A percentile compares a stretch with the other conserved stretches of the same genome.
Conservation (phyloP, 2,113 vertebrate species). For the Cyanoderma ruficeps region DNA sequence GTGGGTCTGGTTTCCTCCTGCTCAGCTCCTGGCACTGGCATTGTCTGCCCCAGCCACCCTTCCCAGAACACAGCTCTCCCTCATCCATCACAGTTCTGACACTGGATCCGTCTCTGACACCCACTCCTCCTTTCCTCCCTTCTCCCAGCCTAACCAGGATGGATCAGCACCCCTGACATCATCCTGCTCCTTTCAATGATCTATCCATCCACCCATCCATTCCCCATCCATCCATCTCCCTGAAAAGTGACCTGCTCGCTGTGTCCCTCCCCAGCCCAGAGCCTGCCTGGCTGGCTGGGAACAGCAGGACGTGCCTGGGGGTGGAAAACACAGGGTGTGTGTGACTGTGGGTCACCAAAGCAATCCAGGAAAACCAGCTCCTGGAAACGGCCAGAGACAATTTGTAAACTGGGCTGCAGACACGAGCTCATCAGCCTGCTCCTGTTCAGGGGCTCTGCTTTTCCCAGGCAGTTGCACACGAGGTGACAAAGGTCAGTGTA, state of each 20-base stretch:
- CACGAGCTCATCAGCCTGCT: neutral
- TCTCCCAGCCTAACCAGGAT: neutral
- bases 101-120: neutral
- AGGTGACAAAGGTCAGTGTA: neutral
- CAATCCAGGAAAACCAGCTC: neutral
- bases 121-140: neutral
- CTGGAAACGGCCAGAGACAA: neutral
- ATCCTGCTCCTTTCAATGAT: neutral
- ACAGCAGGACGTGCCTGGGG: neutral
- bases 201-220: neutral
- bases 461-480: neutral
- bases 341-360: neutral
- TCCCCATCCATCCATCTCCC: neutral
- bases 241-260: neutral
- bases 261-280: neutral
- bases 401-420: neutral
- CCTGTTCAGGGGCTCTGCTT: neutral
- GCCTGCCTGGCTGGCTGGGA: neutral
- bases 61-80: neutral
- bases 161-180: constrained; percentile 9
- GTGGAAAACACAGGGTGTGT: neutral
- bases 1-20: constrained; percentile 12
- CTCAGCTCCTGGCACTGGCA: constrained; percentile 34
- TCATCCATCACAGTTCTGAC: neutral
- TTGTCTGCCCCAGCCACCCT: neutral